These are phyloP conservation scores for Limnephilus rhombicus DNA, from an alignment of 2,888 invertebrate genomes.

Conservation along the genomic window DNA sequence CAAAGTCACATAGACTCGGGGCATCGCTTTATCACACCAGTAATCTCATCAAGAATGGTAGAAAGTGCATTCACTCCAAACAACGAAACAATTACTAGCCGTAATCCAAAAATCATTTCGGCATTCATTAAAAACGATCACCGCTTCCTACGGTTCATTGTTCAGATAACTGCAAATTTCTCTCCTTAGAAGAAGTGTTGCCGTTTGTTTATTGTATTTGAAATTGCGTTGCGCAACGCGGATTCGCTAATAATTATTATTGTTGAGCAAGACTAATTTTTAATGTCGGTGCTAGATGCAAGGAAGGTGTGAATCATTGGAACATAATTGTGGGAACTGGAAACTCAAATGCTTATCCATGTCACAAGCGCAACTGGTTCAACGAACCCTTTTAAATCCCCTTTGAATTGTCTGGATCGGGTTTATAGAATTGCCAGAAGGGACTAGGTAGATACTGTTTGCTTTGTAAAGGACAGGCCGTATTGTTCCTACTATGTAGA, in stretches of 20 bases:
- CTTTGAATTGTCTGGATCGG: not conserved
- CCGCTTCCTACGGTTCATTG: slow-evolving; percentile 35
- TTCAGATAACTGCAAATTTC: slow-evolving; percentile 45
- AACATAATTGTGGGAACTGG: not conserved
- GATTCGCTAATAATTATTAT: slow-evolving; percentile 35
- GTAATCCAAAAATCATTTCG: slow-evolving; percentile 29
- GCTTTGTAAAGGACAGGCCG: not conserved
- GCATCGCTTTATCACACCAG: slow-evolving; percentile 3
- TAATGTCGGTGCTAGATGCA: not conserved
- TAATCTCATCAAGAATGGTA: not conserved
- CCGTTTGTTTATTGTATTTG: slow-evolving; percentile 41
- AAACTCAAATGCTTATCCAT: not conserved
- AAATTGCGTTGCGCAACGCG: slow-evolving; percentile 28
- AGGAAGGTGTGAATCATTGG: not conserved
- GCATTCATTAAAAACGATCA: slow-evolving; percentile 27
- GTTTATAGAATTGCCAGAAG: not conserved
- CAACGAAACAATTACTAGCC: slow-evolving; percentile 43
- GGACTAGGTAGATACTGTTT: not conserved
- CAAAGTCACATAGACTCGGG: not conserved
- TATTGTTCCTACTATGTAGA: not conserved
- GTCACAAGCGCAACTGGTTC: not conserved
- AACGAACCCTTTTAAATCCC: not conserved
- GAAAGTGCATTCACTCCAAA: slow-evolving; percentile 43
- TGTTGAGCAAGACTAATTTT: slow-evolving; percentile 17
- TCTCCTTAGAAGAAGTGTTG: slow-evolving; percentile 37